Conservation (phyloP, 2,888 invertebrate species). For the Molorchus minor region DNA sequence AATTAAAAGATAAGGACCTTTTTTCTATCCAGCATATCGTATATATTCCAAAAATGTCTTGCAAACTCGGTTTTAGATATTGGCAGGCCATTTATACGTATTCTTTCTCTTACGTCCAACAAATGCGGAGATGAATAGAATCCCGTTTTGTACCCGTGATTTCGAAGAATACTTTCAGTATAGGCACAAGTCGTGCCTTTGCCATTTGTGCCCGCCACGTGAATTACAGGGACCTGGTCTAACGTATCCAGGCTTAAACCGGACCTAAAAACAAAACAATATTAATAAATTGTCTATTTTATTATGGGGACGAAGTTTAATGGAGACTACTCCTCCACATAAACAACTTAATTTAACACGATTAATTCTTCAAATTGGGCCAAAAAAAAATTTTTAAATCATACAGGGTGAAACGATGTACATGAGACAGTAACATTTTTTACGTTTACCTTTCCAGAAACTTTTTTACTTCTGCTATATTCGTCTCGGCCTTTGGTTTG, state of each 20-base stretch:
- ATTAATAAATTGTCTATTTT: too few relatives aligned
- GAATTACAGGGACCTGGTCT: constrained; percentile 84
- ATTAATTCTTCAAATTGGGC: too few relatives aligned
- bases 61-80: constrained; percentile 79
- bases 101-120: constrained; percentile 89
- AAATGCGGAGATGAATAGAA: constrained; percentile 98
- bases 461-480: constrained; percentile 14
- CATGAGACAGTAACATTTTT: too few relatives aligned
- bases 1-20: constrained; percentile 58
- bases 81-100: constrained; percentile 85
- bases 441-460: constrained; percentile 11
- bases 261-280: constrained; percentile 59
- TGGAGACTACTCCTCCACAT: too few relatives aligned
- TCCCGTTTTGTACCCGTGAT: constrained; percentile 88
- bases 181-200: constrained; percentile 97
- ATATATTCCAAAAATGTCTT: constrained; percentile 83
- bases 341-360: too few relatives aligned
- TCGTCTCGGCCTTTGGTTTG: constrained; percentile 9
- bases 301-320: too few relatives aligned
- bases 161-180: constrained; percentile 86
- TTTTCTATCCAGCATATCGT: constrained; percentile 67
- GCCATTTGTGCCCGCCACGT: constrained; percentile 97
- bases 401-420: too few relatives aligned
- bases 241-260: constrained; percentile 73
- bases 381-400: too few relatives aligned